These are phyloP conservation scores for Zaprionus capensis DNA, from an alignment of 1,140 invertebrate genomes.

Conservation along the genomic window DNA sequence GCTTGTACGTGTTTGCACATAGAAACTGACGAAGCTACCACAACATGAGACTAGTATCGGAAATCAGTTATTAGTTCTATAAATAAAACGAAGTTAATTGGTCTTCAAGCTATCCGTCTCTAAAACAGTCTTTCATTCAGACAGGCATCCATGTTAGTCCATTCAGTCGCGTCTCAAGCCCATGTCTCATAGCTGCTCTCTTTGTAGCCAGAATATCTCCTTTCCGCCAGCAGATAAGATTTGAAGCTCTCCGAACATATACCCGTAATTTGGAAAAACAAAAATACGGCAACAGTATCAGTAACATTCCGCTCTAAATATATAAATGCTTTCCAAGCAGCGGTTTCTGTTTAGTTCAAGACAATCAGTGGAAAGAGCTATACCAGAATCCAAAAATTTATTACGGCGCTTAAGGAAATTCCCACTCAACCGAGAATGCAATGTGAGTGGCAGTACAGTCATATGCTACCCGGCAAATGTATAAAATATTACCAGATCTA, in stretches of 20 bases:
- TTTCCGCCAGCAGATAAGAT: constrained; percentile 40
- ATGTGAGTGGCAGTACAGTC: constrained; percentile 11
- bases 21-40: too few relatives aligned
- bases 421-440: constrained; percentile 32
- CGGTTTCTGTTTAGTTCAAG: constrained; percentile 40
- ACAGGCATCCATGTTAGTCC: too few relatives aligned
- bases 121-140: background rate
- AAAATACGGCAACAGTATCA: constrained; percentile 37
- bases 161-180: background rate
- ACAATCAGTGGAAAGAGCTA: constrained; percentile 20
- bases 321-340: constrained; percentile 41
- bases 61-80: background rate
- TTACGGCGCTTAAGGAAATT: constrained; percentile 18
- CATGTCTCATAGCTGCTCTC: constrained; percentile 3
- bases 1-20: too few relatives aligned
- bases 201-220: constrained; percentile 18
- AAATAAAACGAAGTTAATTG: background rate
- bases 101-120: background rate
- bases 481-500: too few relatives aligned
- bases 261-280: constrained; percentile 35
- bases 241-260: constrained; percentile 32
- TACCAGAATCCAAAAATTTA: constrained; percentile 20
- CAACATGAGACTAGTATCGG: background rate
- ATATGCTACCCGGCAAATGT: background rate
- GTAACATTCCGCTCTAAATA: constrained; percentile 38